Evolutionary conservation across 2,113 vertebrate genomes (phyloP), one percentile per base, ranked within the genome.

Genomic region (Isurus oxyrinchus): DNA sequence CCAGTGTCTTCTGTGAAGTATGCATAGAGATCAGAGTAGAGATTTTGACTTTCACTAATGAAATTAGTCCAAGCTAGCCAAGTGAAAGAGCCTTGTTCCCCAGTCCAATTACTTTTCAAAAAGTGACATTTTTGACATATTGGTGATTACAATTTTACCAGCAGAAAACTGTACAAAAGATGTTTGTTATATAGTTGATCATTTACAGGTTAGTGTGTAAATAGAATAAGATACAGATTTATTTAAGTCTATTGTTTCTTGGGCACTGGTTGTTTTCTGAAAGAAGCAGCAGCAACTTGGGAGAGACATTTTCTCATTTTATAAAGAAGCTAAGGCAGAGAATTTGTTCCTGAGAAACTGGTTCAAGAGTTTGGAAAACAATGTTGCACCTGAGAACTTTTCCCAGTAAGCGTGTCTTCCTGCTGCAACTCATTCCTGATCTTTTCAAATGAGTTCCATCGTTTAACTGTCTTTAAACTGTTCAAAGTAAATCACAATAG

Each of bases 341-440:
- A 61, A 31, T 93, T 93, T 93, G 16, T 93, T 8, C 31, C 57
- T 93, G 14, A 93, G 87, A 93, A n/a, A 61, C 90, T 93, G 90
- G 10, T 57, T 61, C 13, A 31, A 55, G 49, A 23, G 44, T 8
- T 87, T 53, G 0, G 44, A 87, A 49, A 44, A 5, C 25, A 81
- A n/a, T n/a, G 10, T n/a, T 81, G 13, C 79, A 40, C n/a, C 79
- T 2, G 14, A 10, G 14, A 93, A 61, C 31, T 59, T 61, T 61
- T 13, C 13, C 57, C 14, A n/a, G 59, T 11, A 61, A 14, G 19
- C 8, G 14, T 10, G 86, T 90, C 14, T 14, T 53, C 44, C 44
- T 53, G 13, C 55, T 49, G 40, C 7, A 53, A 53, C 5, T 88
- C 23, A 1, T 88, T 59, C 35, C 79, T 81, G 79, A 81, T 81